A percentile compares a stretch with the other conserved stretches of the same genome.
These are phyloP conservation scores for Sebastes diaconus DNA, from an alignment of 2,797 vertebrate species.

Conservation along the genomic window DNA sequence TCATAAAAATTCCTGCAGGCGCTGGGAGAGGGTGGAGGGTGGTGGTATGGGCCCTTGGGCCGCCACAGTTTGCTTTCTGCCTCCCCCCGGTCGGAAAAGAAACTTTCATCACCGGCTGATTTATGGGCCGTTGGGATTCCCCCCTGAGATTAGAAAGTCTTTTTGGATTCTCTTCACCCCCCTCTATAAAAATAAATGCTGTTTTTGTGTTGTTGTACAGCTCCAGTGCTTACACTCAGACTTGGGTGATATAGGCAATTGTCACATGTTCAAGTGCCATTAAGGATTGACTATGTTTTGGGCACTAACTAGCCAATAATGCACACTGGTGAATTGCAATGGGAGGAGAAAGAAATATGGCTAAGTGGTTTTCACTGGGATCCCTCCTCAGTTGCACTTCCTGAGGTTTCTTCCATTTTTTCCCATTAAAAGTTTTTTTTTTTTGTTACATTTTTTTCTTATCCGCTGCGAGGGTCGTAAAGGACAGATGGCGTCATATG, in stretches of 20 bases:
- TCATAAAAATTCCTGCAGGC: slow-evolving; percentile 83
- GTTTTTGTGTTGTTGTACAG: slow-evolving; percentile 73
- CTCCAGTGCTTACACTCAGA: slow-evolving; percentile 59
- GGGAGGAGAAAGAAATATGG: not conserved
- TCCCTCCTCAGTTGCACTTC: no score
- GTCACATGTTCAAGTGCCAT: slow-evolving; percentile 28
- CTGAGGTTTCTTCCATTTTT: no score
- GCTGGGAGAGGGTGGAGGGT: slow-evolving; percentile 61
- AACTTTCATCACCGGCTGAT: slow-evolving; percentile 86
- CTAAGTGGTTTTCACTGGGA: not conserved
- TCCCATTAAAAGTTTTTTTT: no score
- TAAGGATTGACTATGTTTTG: slow-evolving; percentile 35
- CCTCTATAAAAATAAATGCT: slow-evolving; percentile 69
- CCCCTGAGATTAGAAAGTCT: slow-evolving; percentile 77
- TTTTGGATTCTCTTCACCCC: slow-evolving; percentile 75
- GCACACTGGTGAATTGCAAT: not conserved
- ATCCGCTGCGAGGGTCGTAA: no score
- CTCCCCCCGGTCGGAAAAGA: slow-evolving; percentile 78
- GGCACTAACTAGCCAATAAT: slow-evolving; percentile 29
- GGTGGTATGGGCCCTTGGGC: slow-evolving; percentile 52
- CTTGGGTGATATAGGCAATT: slow-evolving; percentile 4
- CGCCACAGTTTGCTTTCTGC: slow-evolving; percentile 76
- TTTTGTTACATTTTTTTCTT: no score
- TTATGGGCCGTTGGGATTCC: slow-evolving; percentile 77
- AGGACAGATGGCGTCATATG: no score